Conservation (phyloP, 2,113 vertebrate species). For the Pteronura brasiliensis region DNA sequence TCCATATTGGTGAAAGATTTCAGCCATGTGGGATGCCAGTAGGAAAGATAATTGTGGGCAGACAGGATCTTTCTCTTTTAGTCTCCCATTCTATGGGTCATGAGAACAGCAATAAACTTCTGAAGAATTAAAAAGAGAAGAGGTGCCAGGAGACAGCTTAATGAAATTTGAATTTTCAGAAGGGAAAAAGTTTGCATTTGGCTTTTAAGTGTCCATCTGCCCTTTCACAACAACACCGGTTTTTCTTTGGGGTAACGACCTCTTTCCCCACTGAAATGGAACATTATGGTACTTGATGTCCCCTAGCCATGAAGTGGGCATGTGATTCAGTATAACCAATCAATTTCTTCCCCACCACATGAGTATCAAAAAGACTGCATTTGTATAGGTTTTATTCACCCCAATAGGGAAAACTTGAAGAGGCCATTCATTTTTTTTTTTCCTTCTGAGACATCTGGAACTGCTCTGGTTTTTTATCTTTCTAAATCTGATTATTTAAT, state of each 20-base stretch:
- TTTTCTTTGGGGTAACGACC: neutral
- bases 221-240: neutral
- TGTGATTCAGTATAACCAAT: neutral
- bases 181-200: neutral
- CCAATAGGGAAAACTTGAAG: neutral
- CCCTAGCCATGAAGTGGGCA: neutral
- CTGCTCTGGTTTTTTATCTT: neutral
- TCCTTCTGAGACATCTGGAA: neutral
- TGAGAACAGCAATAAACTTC: neutral
- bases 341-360: neutral
- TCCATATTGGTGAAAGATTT: neutral
- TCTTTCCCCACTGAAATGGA: neutral
- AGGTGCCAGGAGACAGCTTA: neutral
- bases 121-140: neutral
- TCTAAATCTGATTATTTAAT: neutral
- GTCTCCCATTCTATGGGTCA: neutral
- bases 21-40: neutral
- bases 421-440: neutral
- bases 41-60: neutral
- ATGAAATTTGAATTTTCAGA: constrained; percentile 28
- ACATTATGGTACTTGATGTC: neutral
- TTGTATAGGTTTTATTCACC: constrained; percentile 1
- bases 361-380: neutral
- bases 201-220: neutral
- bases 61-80: neutral